phyloP scores from a whole-genome alignment of 2,113 vertebrate genomes.

The Polypterus senegalus region DNA sequence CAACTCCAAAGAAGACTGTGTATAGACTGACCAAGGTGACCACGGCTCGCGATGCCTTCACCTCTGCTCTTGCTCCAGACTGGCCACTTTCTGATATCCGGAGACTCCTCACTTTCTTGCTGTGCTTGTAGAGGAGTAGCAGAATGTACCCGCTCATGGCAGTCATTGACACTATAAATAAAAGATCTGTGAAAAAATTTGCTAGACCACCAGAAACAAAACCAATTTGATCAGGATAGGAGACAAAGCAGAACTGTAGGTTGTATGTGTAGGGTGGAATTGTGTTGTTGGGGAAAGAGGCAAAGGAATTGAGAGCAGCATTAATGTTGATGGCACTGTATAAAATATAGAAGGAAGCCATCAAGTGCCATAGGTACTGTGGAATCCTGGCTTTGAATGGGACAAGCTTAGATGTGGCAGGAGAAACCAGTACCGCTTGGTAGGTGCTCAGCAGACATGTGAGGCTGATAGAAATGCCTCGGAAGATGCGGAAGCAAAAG shows the following conservation, averaged over 20 bases:
- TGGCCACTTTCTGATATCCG: constrained; percentile 9
- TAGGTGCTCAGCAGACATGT: constrained; percentile 16
- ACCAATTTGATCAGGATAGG: constrained; percentile 2
- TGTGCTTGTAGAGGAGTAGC: constrained; percentile 10
- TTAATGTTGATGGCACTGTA: constrained; percentile 9
- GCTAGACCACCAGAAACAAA: constrained; percentile 11
- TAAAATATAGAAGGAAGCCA: constrained; percentile 6
- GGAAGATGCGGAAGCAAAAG: constrained; percentile 13
- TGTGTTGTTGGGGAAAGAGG: constrained; percentile 6
- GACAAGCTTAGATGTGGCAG: constrained; percentile 3
- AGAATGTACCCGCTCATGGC: constrained; percentile 12
- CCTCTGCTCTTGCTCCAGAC: constrained; percentile 32
- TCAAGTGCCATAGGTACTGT: neutral
- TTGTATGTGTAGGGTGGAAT: constrained; percentile 10
- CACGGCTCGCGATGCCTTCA: constrained; percentile 50
- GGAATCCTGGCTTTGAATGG: constrained; percentile 2
- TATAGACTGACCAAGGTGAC: constrained; percentile 53
- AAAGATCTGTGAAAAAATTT: constrained; percentile 10
- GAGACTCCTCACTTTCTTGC: constrained; percentile 6
- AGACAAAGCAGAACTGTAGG: constrained; percentile 15
- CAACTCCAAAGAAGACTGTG: constrained; percentile 53
- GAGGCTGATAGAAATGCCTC: constrained; percentile 17
- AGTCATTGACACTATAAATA: constrained; percentile 12
- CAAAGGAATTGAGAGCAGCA: constrained; percentile 5
- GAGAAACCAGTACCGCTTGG: constrained; percentile 12